Percentiles rank a stretch among this genome's conserved stretches.
These are phyloP conservation scores for Medauroidea extradentata DNA, from an alignment of 1,140 invertebrate species.

Conservation along the genomic window DNA sequence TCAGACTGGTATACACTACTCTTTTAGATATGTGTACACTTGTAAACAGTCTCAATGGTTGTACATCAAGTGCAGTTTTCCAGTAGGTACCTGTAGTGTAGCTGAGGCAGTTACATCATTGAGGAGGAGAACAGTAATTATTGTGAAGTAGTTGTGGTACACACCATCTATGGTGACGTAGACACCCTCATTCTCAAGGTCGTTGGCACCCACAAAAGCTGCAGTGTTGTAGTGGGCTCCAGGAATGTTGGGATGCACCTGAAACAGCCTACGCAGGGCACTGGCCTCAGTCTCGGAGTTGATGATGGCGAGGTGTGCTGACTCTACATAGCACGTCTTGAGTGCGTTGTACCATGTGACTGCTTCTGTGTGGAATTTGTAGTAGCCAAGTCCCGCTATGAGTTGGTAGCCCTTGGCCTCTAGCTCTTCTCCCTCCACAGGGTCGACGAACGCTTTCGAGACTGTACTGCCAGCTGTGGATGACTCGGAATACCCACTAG, in stretches of 20 bases:
- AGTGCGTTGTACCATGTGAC: slow-evolving; percentile 39
- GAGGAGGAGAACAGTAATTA: too few species aligned
- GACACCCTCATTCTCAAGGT: slow-evolving; percentile 40
- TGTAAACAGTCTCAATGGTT: too few species aligned
- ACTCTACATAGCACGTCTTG: slow-evolving; percentile 40
- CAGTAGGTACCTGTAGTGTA: too few species aligned
- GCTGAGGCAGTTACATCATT: too few species aligned
- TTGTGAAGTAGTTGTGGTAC: too few species aligned
- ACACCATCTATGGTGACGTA: slow-evolving; percentile 36
- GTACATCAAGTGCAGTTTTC: too few species aligned
- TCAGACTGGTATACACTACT: too few species aligned
- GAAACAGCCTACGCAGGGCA: slow-evolving; percentile 38
- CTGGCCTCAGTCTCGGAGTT: slow-evolving; percentile 35
- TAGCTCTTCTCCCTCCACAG: too few species aligned
- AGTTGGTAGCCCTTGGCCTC: neutral
- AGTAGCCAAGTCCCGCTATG: slow-evolving; percentile 30
- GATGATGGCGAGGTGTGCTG: slow-evolving; percentile 42
- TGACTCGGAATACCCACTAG: too few species aligned
- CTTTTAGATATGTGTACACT: too few species aligned
- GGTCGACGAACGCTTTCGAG: too few species aligned
- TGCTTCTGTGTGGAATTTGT: slow-evolving; percentile 40
- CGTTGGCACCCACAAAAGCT: slow-evolving; percentile 41
- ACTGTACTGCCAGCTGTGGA: too few species aligned
- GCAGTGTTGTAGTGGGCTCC: slow-evolving; percentile 30
- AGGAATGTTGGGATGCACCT: slow-evolving; percentile 28